These are phyloP conservation scores for Orchesella cincta DNA, from an alignment of 1,140 invertebrate genomes.

Conservation along the genomic window DNA sequence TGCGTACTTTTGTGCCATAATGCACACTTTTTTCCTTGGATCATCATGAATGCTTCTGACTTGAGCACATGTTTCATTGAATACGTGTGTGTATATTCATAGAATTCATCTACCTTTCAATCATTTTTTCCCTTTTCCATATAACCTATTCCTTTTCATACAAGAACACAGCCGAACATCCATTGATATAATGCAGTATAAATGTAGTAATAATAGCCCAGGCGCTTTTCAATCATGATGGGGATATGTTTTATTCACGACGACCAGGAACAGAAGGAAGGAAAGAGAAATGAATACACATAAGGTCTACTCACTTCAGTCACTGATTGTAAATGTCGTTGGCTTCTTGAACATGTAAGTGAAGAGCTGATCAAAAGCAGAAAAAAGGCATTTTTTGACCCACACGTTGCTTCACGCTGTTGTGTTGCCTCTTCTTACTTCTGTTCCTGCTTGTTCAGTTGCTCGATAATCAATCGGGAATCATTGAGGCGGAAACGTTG, in stretches of 20 bases:
- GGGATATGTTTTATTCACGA: not conserved
- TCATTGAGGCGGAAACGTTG: constrained; percentile 16
- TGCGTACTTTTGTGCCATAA: too few species aligned
- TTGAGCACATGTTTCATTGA: not conserved
- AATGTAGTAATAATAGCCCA: constrained; percentile 12
- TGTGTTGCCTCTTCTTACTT: not conserved
- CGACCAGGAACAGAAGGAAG: not conserved
- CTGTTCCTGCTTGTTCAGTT: not conserved
- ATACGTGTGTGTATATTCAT: not conserved
- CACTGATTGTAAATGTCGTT: constrained; percentile 2
- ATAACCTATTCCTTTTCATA: not conserved
- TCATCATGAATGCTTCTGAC: too few species aligned
- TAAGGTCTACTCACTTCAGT: not conserved
- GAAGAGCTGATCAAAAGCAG: not conserved
- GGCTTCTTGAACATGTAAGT: not conserved
- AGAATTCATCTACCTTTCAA: constrained; percentile 10
- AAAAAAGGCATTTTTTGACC: not conserved
- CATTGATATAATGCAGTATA: not conserved
- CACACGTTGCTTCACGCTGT: not conserved
- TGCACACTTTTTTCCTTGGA: too few species aligned
- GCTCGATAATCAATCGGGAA: constrained; percentile 14
- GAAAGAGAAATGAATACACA: not conserved
- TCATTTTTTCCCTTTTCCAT: constrained; percentile 22
- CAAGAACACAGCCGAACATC: not conserved
- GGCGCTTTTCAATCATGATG: constrained; percentile 16